These are phyloP conservation scores for Mythimna loreyi DNA, from an alignment of 2,888 invertebrate species.

Conservation along the genomic window DNA sequence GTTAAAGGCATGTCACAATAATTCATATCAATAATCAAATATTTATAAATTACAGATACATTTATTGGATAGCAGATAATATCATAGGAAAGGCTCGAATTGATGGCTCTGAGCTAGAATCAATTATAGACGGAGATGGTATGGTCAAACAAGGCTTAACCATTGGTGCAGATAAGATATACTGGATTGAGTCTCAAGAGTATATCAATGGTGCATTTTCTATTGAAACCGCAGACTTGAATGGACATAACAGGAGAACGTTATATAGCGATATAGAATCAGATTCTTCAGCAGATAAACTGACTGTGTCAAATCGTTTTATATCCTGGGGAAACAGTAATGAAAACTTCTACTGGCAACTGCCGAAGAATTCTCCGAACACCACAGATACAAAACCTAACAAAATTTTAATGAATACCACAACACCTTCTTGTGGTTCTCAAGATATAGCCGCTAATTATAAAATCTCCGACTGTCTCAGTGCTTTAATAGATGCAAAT, in stretches of 20 bases:
- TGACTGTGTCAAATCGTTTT: not conserved
- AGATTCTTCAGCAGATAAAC: not conserved
- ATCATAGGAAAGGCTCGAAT: not conserved
- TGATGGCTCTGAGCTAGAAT: not conserved
- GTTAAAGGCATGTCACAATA: not conserved
- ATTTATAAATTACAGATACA: conserved; percentile 6
- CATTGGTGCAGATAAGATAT: conserved; percentile 14
- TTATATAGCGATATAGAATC: not conserved
- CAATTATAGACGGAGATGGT: not conserved
- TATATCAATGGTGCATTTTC: not conserved
- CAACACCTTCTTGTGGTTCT: not conserved
- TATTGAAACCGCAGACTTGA: conserved; percentile 1
- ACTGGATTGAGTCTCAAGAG: conserved; percentile 5
- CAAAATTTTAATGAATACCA: not conserved
- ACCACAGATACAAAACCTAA: not conserved
- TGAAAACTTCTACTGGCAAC: not conserved
- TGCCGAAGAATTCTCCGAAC: not conserved
- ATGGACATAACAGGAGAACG: not conserved
- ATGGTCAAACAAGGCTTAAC: not conserved
- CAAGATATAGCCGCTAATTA: not conserved
- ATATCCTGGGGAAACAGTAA: not conserved
- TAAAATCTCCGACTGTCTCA: not conserved
- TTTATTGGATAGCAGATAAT: conserved; percentile 8
- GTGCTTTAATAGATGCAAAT: not conserved
- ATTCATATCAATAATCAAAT: too few species aligned